A percentile compares a stretch with the other conserved stretches of the same genome.
These are phyloP conservation scores for Notodonta dromedarius DNA, from an alignment of 2,888 invertebrate species.

Conservation along the genomic window DNA sequence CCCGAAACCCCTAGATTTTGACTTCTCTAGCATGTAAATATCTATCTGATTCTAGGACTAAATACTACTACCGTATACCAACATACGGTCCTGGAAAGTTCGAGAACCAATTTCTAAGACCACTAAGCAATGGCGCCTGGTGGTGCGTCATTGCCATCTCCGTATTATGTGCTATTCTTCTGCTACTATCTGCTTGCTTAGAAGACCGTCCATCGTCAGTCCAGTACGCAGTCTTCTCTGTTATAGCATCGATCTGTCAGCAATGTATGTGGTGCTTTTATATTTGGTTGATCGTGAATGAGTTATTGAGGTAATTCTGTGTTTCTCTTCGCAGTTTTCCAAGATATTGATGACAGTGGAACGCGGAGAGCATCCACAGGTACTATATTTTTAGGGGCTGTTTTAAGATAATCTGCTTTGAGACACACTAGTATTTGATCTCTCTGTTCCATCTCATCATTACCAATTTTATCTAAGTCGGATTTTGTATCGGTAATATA, in stretches of 20 bases:
- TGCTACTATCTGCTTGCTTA: slow-evolving; percentile 58
- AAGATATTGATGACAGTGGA: slow-evolving; percentile 50
- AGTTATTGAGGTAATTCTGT: not conserved
- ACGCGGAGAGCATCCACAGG: slow-evolving; percentile 51
- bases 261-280: slow-evolving; percentile 63
- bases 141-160: slow-evolving; percentile 53
- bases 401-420: no score
- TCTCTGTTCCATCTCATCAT: no score
- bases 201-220: slow-evolving; percentile 57
- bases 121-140: slow-evolving; percentile 71
- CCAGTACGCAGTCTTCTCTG: slow-evolving; percentile 68
- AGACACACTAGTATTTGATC: no score
- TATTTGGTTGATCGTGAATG: not conserved
- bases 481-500: no score
- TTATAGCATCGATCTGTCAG: slow-evolving; percentile 69
- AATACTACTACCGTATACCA: slow-evolving; percentile 67
- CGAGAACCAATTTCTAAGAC: slow-evolving; percentile 76
- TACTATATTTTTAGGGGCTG: slow-evolving; percentile 29
- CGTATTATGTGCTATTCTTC: slow-evolving; percentile 53
- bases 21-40: not conserved
- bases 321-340: slow-evolving; percentile 58
- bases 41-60: slow-evolving; percentile 51
- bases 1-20: no score
- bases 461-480: no score
- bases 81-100: slow-evolving; percentile 64